Evolutionary conservation across 2,888 invertebrate genomes (phyloP).

Genomic region (Sussaba pulchella): DNA sequence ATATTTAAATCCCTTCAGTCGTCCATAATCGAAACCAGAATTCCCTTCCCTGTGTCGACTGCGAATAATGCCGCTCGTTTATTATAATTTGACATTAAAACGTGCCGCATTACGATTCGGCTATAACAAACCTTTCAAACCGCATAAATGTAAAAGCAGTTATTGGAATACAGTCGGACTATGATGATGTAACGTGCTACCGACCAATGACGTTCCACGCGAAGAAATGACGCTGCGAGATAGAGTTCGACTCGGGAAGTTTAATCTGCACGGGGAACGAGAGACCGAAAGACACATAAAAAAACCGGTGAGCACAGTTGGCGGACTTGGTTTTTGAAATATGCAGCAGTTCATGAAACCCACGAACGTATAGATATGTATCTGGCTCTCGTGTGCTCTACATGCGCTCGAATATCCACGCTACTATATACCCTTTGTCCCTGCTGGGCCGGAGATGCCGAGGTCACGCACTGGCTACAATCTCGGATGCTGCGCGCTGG

Average conservation of each 20-base stretch:
- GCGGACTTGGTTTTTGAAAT: constrained; percentile 69
- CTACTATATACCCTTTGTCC: constrained; percentile 53
- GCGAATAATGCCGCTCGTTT: no score
- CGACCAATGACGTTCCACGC: neutral
- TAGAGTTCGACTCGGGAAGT: constrained; percentile 12
- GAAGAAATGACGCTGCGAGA: constrained; percentile 6
- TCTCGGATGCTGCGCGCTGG: constrained; percentile 43
- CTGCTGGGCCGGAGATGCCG: constrained; percentile 53
- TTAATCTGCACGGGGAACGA: constrained; percentile 31
- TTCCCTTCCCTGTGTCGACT: no score
- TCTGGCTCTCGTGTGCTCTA: constrained; percentile 24
- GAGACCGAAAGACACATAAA: constrained; percentile 37
- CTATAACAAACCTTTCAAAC: no score
- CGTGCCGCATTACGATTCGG: no score
- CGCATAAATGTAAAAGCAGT: no score
- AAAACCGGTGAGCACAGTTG: constrained; percentile 21
- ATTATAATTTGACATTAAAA: no score
- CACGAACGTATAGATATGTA: constrained; percentile 1
- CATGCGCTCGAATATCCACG: constrained; percentile 56
- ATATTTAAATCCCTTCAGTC: no score
- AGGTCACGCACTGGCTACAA: constrained; percentile 62
- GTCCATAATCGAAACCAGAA: no score
- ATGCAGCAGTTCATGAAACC: constrained; percentile 67
- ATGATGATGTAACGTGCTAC: no score
- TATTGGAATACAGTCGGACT: no score